Conservation (phyloP, 2,888 invertebrate species). For the Cyclophora punctaria region DNA sequence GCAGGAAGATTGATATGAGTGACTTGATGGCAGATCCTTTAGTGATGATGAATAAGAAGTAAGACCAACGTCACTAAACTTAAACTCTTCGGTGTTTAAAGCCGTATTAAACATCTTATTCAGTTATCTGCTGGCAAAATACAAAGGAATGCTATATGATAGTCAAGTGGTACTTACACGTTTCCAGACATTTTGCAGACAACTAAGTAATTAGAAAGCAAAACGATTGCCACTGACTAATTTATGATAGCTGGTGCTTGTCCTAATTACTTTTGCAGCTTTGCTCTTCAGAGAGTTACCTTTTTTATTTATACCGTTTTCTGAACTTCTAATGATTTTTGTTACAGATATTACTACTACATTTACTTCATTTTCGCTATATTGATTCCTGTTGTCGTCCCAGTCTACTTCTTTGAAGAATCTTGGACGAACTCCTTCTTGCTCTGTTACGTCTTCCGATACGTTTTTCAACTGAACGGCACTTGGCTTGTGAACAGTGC, state of each 20-base stretch:
- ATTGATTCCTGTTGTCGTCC: constrained; percentile 77
- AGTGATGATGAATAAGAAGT: constrained; percentile 86
- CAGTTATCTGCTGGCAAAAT: too few relatives aligned
- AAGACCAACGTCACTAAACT: constrained; percentile 21
- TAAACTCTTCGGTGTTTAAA: too few relatives aligned
- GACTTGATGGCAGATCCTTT: constrained; percentile 83
- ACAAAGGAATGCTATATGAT: too few relatives aligned
- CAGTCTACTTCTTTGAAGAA: constrained; percentile 82
- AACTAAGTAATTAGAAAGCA: too few relatives aligned
- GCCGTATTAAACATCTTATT: too few relatives aligned
- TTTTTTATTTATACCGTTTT: not conserved
- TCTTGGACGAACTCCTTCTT: constrained; percentile 74
- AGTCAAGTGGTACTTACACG: too few relatives aligned
- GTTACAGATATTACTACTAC: constrained; percentile 78
- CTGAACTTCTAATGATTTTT: not conserved
- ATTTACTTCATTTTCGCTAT: constrained; percentile 76
- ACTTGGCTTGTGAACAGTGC: constrained; percentile 90
- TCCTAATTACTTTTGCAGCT: too few relatives aligned
- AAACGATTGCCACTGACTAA: too few relatives aligned
- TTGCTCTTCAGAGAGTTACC: too few relatives aligned
- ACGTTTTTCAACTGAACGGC: constrained; percentile 78
- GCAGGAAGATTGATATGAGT: constrained; percentile 81
- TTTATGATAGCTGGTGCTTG: too few relatives aligned
- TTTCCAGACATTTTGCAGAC: too few relatives aligned
- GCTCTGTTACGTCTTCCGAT: constrained; percentile 77